Conservation (phyloP, 92 coral and sea anemone species). For the Zoanthus sociatus region DNA sequence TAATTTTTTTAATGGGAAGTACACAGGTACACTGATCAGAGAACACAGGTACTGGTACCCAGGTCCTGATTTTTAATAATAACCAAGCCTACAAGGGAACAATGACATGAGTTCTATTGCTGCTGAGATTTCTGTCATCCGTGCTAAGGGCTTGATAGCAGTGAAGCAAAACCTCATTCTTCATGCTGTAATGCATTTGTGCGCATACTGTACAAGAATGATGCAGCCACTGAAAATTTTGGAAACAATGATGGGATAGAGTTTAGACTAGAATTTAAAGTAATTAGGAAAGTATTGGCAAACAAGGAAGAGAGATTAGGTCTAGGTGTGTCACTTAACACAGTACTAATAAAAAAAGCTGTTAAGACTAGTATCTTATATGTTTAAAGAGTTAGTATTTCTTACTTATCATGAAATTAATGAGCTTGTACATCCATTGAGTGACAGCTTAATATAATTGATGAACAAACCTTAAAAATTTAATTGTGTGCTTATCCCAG, state of each 20-base stretch:
- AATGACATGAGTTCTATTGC: conserved; percentile 35
- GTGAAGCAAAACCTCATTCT: conserved; percentile 56
- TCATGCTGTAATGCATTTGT: conserved; percentile 55
- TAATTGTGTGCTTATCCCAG: conserved; percentile 49
- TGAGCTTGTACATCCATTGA: conserved; percentile 56
- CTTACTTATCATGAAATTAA: conserved; percentile 60
- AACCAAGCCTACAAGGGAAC: not conserved
- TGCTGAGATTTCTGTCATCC: conserved; percentile 42
- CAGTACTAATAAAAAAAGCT: conserved; percentile 65
- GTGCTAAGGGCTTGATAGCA: conserved; percentile 60
- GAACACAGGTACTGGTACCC: no score
- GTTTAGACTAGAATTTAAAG: conserved; percentile 48
- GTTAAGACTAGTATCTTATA: conserved; percentile 50
- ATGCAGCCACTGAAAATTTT: conserved; percentile 49
- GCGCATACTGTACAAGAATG: conserved; percentile 42
- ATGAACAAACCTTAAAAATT: conserved; percentile 41
- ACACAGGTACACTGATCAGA: no score
- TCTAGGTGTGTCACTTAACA: conserved; percentile 43
- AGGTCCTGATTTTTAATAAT: no score
- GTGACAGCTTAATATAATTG: not conserved
- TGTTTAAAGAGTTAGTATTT: conserved; percentile 52
- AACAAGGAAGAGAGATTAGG: conserved; percentile 50
- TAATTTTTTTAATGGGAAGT: no score
- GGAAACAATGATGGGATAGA: conserved; percentile 25
- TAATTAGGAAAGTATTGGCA: conserved; percentile 54